Conservation (phyloP, 1,140 invertebrate species). For the Scylla paramamosain region DNA sequence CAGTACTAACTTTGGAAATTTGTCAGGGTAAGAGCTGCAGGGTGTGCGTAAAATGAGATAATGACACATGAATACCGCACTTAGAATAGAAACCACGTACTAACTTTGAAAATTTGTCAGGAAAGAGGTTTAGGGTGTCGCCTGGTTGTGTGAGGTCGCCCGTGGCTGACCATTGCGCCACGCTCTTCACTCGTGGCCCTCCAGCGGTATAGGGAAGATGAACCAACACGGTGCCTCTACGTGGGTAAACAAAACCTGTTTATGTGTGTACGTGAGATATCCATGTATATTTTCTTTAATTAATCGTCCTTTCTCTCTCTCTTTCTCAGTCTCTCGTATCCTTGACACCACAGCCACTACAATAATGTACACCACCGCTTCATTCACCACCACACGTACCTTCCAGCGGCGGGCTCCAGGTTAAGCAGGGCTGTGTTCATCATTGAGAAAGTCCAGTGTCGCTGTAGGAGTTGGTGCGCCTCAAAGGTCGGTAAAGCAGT, state of each 20-base stretch:
- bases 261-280: too few species aligned
- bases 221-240: neutral
- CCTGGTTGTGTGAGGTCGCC: neutral
- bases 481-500: neutral
- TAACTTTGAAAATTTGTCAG: neutral
- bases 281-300: too few species aligned
- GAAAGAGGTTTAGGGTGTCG: neutral
- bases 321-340: too few species aligned
- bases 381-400: neutral
- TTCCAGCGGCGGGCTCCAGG: neutral
- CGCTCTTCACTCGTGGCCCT: neutral
- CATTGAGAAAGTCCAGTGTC: constrained; percentile 58
- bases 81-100: neutral
- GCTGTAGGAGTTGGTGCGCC: neutral
- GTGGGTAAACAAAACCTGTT: too few species aligned
- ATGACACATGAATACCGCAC: neutral
- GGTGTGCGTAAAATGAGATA: too few species aligned
- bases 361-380: too few species aligned
- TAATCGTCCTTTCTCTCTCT: too few species aligned
- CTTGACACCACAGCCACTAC: too few species aligned
- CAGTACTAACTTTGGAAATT: too few species aligned
- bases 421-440: constrained; percentile 40
- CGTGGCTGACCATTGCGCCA: neutral
- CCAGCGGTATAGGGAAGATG: neutral
- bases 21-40: too few species aligned